These are phyloP conservation scores for Siniperca knerii DNA, from an alignment of 2,113 vertebrate genomes.

Conservation along the genomic window DNA sequence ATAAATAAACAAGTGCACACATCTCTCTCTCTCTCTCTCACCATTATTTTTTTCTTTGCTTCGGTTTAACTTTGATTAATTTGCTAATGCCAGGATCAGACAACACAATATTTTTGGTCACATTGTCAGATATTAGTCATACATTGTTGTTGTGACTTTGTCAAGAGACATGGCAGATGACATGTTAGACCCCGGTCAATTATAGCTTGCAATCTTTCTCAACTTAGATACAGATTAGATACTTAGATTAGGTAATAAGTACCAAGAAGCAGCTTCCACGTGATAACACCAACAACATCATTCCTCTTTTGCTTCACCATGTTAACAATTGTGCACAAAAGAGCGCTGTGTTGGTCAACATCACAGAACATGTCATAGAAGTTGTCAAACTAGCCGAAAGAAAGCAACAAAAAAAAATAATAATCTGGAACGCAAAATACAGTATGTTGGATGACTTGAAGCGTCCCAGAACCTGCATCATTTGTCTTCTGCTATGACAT, in stretches of 20 bases:
- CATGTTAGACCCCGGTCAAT: not conserved
- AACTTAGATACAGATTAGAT: not conserved
- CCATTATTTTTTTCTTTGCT: not conserved
- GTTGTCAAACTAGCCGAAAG: not conserved
- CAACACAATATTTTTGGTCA: not conserved
- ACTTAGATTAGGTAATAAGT: not conserved
- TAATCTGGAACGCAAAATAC: not conserved
- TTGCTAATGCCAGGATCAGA: not conserved
- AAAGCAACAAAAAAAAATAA: not conserved
- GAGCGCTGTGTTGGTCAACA: not conserved
- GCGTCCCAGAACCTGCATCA: not conserved
- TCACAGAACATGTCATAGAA: not conserved
- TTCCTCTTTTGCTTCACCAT: not conserved
- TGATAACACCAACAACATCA: not conserved
- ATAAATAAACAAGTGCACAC: constrained; percentile 12
- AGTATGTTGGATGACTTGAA: not conserved
- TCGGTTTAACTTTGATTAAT: not conserved
- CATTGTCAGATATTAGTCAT: not conserved
- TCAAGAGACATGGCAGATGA: not conserved
- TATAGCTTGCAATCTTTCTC: not conserved
- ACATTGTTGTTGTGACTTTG: not conserved
- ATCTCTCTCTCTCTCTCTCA: not conserved
- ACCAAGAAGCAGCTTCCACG: no score
- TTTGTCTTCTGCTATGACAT: not conserved
- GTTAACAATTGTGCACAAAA: no score